phyloP scores from a whole-genome alignment of 1,140 invertebrate genomes.

The Pseudomyrmex cubaensis region DNA sequence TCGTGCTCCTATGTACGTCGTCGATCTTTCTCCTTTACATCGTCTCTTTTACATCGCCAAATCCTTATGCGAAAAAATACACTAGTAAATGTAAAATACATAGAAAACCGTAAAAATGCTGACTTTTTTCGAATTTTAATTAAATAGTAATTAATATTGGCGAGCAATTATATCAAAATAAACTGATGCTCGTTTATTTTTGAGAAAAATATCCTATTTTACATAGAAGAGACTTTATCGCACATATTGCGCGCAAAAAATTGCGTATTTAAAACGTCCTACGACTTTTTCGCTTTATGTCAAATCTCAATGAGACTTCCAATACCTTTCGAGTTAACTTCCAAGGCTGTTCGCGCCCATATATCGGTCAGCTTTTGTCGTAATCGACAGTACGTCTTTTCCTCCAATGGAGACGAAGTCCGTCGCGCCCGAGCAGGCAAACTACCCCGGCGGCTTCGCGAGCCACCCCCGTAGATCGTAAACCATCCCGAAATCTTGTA shows the following conservation, averaged over 20 bases:
- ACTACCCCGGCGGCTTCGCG: conserved; percentile 13
- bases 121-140: not conserved
- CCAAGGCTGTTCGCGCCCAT: not conserved
- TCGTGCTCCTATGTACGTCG: conserved; percentile 16
- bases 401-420: not conserved
- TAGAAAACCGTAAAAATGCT: not conserved
- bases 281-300: too few relatives aligned
- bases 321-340: not conserved
- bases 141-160: conserved; percentile 5
- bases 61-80: conserved; percentile 44
- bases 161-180: too few relatives aligned
- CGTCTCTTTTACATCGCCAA: conserved; percentile 40
- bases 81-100: conserved; percentile 22
- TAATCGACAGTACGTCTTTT: not conserved
- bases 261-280: not conserved
- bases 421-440: conserved; percentile 21
- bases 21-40: conserved; percentile 25
- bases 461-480: conserved; percentile 42
- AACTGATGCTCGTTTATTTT: too few relatives aligned
- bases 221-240: too few relatives aligned
- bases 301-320: not conserved
- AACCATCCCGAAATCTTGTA: conserved; percentile 70
- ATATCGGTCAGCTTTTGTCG: not conserved
- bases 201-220: too few relatives aligned
- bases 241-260: not conserved